Percentiles rank a stretch among this genome's conserved stretches.
These are phyloP conservation scores for Cataglyphis cursor DNA, from an alignment of 2,888 invertebrate species.

Conservation along the genomic window DNA sequence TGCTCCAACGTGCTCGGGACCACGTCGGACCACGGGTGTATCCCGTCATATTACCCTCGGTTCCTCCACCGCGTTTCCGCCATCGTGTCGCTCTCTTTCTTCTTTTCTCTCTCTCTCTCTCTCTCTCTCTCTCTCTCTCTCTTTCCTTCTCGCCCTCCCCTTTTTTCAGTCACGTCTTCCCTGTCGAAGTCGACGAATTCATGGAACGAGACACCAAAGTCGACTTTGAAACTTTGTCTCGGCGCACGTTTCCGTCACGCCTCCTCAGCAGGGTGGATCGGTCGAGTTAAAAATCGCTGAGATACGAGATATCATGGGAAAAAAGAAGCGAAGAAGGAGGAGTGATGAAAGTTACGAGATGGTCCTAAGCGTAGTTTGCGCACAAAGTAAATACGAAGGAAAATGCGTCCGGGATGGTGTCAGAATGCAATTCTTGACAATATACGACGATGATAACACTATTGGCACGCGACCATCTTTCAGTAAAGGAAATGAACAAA, in stretches of 20 bases:
- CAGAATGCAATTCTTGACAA: conserved; percentile 4
- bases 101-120: too few species aligned
- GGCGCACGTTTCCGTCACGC: conserved; percentile 59
- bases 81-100: background rate
- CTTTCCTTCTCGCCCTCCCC: background rate
- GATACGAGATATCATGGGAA: conserved; percentile 4
- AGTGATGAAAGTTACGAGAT: conserved; percentile 25
- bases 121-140: background rate
- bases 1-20: conserved; percentile 67
- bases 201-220: conserved; percentile 12
- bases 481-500: background rate
- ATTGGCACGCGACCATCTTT: background rate
- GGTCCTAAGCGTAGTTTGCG: conserved; percentile 3
- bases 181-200: conserved; percentile 24
- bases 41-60: conserved; percentile 20
- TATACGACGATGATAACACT: background rate
- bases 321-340: background rate
- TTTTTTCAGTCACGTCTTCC: conserved; percentile 18
- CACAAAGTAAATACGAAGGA: conserved; percentile 34
- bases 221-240: conserved; percentile 53
- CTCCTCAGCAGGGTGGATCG: conserved; percentile 20
- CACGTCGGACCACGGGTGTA: conserved; percentile 54
- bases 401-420: conserved; percentile 27
- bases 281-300: conserved; percentile 35
- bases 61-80: background rate